These are phyloP conservation scores for Otocyon megalotis DNA, from an alignment of 2,113 vertebrate species.

Conservation along the genomic window DNA sequence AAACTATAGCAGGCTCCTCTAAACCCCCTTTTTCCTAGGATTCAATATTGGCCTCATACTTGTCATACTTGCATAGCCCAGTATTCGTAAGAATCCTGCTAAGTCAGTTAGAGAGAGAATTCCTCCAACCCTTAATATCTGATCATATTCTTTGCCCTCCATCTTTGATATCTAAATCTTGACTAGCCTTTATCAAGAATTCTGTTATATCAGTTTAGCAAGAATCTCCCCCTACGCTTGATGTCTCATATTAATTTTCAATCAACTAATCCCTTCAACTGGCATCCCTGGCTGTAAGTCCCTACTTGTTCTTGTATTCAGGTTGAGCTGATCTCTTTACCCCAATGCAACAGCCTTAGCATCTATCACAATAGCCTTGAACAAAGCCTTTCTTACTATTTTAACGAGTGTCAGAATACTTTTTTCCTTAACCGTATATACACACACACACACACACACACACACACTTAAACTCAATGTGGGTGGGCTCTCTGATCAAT, in stretches of 20 bases:
- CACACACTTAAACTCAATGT: not conserved
- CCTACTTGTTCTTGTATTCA: not conserved
- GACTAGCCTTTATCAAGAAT: not conserved
- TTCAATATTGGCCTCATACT: not conserved
- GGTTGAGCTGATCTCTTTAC: not conserved
- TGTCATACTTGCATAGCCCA: not conserved
- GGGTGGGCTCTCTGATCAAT: not conserved
- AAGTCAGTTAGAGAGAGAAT: not conserved
- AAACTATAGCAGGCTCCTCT: not conserved
- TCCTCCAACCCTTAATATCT: not conserved
- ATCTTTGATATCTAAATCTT: not conserved
- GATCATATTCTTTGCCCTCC: not conserved
- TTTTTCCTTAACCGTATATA: not conserved
- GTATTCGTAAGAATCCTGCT: not conserved
- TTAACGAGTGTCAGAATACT: not conserved
- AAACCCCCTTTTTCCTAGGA: not conserved
- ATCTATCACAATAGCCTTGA: not conserved
- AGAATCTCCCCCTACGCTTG: not conserved
- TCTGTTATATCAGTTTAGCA: not conserved
- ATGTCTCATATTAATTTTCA: not conserved
- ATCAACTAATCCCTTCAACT: not conserved
- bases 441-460: not conserved
- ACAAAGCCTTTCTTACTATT: not conserved
- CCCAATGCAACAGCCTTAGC: not conserved
- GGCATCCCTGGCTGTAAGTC: not conserved